Evolutionary conservation across 1,140 invertebrate species (phyloP).

Genomic region (Metaphire vulgaris): DNA sequence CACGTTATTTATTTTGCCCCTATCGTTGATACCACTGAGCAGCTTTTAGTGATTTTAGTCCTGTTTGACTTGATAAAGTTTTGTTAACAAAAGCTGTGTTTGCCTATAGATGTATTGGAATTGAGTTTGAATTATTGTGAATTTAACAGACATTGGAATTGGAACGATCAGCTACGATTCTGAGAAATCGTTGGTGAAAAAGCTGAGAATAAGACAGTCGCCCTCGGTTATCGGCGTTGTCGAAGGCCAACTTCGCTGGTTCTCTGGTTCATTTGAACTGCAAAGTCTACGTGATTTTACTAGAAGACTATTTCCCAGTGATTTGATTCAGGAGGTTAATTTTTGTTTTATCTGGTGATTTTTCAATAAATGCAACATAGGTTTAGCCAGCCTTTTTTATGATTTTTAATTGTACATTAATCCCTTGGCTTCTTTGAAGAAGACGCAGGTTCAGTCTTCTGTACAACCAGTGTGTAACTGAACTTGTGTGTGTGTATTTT

Average conservation of each 20-base stretch:
- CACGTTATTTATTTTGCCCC: too few species aligned
- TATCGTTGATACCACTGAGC: too few species aligned
- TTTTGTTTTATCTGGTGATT: neutral
- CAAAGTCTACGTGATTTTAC: constrained; percentile 43
- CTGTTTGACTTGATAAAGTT: too few species aligned
- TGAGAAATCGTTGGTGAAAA: constrained; percentile 66
- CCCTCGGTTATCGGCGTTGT: constrained; percentile 75
- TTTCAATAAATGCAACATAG: too few species aligned
- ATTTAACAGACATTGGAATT: constrained; percentile 46
- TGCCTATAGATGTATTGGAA: too few species aligned
- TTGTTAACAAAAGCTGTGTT: too few species aligned
- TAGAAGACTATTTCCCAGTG: constrained; percentile 39
- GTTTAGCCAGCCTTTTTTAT: neutral
- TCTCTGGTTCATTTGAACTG: constrained; percentile 35
- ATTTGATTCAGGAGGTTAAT: constrained; percentile 33
- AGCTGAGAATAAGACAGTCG: constrained; percentile 69
- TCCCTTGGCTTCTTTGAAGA: neutral
- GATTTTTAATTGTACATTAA: constrained; percentile 30
- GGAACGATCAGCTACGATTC: constrained; percentile 76
- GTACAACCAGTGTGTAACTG: too few species aligned
- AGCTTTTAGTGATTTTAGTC: too few species aligned
- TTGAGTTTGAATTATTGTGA: neutral
- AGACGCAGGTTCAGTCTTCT: too few species aligned
- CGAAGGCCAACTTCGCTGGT: constrained; percentile 68
- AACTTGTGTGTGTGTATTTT: too few species aligned